Evolutionary conservation across 1,140 invertebrate species (phyloP), one percentile per base, ranked within the genome.

Genomic region (Lepidurus apus): DNA sequence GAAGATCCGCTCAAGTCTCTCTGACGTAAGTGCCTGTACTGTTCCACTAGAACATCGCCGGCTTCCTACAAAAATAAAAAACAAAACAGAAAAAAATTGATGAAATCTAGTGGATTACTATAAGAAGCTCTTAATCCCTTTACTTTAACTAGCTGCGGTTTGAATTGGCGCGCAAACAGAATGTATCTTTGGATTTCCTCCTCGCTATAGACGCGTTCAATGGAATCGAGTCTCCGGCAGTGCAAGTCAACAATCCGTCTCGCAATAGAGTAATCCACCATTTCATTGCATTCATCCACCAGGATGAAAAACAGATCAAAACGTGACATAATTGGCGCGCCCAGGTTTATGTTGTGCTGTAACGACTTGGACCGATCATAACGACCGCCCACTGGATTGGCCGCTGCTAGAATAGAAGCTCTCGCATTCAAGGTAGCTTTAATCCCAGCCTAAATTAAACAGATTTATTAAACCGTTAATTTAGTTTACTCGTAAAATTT

Each of bases 231-330:
- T 76, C 91, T 91, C 82, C 95, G 91, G 76, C 92, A 92, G 84
- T 99, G 98, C 43, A 99, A 86, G 84, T 98, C 95, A 0, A 99
- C 91, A 81, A 99, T 99, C 84, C 96, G 93, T 77, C 93, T 89
- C 0, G 98, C 98, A 80, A 99, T 98, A 0, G 95, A 95, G 84
- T 96, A 98, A 86, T 99, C 97, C 1, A 94, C 91, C 81, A 95
- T 91, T 86, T 97, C 95, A 85, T 96, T 97, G 82, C 93, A 94
- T 84, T 98, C 95, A 85, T 98, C 96, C 6, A 99, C 93, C 0
- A 99, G 87, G 82, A 99, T 96, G 86, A 99, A 99, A 86, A 99
- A 99, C 0, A 99, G 87, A 88, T 99, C 98, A 85, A 99, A 99
- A 83, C 98, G 89, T 0, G 98, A 99, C 97, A 99, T 99, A 82